Conservation (phyloP, 37 sponge, comb jelly and placozoan species). For the Crambe crambe region DNA sequence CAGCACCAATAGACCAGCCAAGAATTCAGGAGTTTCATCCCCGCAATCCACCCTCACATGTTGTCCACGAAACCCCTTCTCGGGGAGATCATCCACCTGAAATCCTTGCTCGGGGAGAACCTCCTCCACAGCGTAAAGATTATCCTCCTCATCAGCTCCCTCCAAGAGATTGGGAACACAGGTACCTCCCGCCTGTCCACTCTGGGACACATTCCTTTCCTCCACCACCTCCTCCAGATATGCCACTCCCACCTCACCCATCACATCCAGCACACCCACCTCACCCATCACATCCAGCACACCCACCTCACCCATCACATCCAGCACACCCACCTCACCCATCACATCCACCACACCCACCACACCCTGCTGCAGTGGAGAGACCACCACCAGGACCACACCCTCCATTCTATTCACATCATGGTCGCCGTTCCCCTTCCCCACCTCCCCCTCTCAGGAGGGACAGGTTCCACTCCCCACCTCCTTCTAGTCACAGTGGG, state of each 20-base stretch:
- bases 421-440: slow-evolving; percentile 1
- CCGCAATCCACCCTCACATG: too few relatives aligned
- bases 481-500: neutral
- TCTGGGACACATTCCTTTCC: slow-evolving; percentile 1
- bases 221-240: slow-evolving; percentile 21
- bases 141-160: neutral
- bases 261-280: too few relatives aligned
- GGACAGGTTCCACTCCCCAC: slow-evolving; percentile 16
- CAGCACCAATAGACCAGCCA: neutral
- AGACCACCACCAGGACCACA: slow-evolving; percentile 11
- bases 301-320: slow-evolving; percentile 16
- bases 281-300: slow-evolving; percentile 18
- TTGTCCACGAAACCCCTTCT: neutral
- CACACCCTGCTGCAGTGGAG: slow-evolving; percentile 9
- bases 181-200: neutral
- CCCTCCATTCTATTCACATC: slow-evolving; percentile 23
- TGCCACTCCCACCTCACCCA: slow-evolving; percentile 19
- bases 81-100: neutral
- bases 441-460: slow-evolving; percentile 20
- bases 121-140: slow-evolving; percentile 14
- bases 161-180: neutral
- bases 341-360: slow-evolving; percentile 12
- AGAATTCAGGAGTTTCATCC: too few relatives aligned
- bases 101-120: neutral
- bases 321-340: slow-evolving; percentile 7